Evolutionary conservation across 2,888 invertebrate species (phyloP), one percentile per base, ranked within the genome.

Genomic region (Parelbella ahira): DNA sequence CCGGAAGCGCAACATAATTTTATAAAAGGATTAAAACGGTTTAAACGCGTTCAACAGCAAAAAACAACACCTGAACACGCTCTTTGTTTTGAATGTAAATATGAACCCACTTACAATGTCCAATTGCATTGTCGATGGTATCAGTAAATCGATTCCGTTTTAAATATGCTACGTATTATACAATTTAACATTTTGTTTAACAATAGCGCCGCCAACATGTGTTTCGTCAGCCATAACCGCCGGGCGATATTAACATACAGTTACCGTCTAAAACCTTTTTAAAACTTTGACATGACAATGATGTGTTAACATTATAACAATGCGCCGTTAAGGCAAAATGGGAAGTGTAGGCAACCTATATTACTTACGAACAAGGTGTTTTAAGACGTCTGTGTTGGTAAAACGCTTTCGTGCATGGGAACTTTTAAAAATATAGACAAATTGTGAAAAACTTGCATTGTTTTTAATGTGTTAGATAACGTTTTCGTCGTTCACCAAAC

Each of bases 281-380:
- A 66, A 71, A 69, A 66, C 63, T 76, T 71, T 77, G 76, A 82
- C 80, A 78, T 71, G 72, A 83, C 81, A 79, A 77, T 76, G 76
- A 80, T 68, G 72, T 72, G 81, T 81, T 78, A 81, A 80, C 78
- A 72, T 73, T 68, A 62, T 65, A 61, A 80, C 78, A 79, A 80
- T 75, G 58, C 62, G 51, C 66, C 64, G 74, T 75, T 76, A 75
- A 68, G 69, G 67, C 62, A 54, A 63, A 76, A 76, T 69, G 64
- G 68, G 71, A 70, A 74, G 67, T 68, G 58, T 50, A 54, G 59
- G 60, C 63, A 58, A 66, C n/a, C 70, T 9, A 73, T 63, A 60
- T 52, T 61, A 59, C 67, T 63, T 63, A 63, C 48, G 47, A 44
- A 49, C 43, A 50, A 39, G 15, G 39, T 45, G 25, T 49, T 50